These are phyloP conservation scores for Pygoscelis antarcticus DNA, from an alignment of 2,113 vertebrate species.

Conservation along the genomic window DNA sequence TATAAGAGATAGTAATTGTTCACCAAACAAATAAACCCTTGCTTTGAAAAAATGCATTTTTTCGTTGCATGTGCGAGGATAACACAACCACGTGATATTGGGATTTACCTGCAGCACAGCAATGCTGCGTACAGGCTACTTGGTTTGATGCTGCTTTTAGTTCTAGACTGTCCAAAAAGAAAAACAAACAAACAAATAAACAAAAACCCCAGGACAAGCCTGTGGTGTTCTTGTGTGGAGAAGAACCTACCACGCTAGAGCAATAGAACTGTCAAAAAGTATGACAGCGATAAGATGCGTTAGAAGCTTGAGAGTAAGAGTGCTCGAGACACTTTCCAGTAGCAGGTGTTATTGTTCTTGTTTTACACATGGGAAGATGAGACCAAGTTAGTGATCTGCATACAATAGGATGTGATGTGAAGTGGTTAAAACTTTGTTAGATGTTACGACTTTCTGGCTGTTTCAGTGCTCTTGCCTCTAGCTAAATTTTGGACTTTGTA, in stretches of 20 bases:
- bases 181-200: background rate
- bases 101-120: background rate
- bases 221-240: background rate
- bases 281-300: background rate
- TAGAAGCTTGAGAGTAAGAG: background rate
- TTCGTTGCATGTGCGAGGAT: background rate
- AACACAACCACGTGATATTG: background rate
- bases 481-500: background rate
- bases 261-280: background rate
- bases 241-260: background rate
- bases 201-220: background rate
- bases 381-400: background rate
- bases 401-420: background rate
- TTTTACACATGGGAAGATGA: accelerated
- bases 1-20: background rate
- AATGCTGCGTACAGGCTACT: background rate
- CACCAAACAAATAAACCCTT: background rate
- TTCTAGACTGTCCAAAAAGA: background rate
- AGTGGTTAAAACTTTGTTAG: background rate
- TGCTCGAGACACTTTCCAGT: accelerated
- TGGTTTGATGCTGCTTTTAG: background rate
- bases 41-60: background rate
- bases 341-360: background rate
- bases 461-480: background rate
- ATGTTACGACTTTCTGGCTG: background rate